Evolutionary conservation across 2,797 vertebrate species (phyloP).

Genomic region (Periparus ater): DNA sequence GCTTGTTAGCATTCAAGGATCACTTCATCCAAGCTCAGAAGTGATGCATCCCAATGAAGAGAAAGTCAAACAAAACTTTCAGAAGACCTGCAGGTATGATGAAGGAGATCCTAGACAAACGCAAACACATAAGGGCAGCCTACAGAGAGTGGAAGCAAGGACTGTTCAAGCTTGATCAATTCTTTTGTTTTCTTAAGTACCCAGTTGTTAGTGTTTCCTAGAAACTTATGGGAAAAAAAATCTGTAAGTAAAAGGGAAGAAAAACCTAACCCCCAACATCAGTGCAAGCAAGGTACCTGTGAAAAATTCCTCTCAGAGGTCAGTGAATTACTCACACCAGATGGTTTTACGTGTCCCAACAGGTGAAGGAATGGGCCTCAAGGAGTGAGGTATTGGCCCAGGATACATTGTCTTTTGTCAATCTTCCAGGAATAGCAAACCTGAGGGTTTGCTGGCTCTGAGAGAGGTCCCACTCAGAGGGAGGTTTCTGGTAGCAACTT

Average conservation of each 20-base stretch:
- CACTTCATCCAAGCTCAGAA: neutral
- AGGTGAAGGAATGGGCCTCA: fast-evolving
- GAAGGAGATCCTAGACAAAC: neutral
- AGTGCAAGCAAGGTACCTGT: neutral
- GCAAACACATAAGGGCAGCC: neutral
- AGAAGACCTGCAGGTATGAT: neutral
- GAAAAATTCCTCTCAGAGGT: neutral
- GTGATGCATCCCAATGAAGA: neutral
- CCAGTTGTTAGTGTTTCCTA: too few species aligned
- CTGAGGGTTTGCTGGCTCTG: neutral
- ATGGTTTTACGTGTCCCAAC: neutral
- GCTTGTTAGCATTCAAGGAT: neutral
- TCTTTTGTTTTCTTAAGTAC: too few species aligned
- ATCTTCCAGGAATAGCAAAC: neutral
- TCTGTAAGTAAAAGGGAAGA: too few species aligned
- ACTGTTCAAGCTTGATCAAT: too few species aligned
- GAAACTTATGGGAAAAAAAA: too few species aligned
- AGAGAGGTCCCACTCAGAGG: neutral
- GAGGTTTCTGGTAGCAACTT: neutral
- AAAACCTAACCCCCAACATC: too few species aligned
- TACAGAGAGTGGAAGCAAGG: neutral
- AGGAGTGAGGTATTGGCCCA: neutral
- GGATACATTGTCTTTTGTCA: fast-evolving
- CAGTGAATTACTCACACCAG: neutral
- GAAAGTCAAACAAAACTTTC: neutral